A percentile compares a stretch with the other conserved stretches of the same genome.
Conservation (phyloP, 2,888 invertebrate genomes). For the Reticulitermes lucifugus region DNA sequence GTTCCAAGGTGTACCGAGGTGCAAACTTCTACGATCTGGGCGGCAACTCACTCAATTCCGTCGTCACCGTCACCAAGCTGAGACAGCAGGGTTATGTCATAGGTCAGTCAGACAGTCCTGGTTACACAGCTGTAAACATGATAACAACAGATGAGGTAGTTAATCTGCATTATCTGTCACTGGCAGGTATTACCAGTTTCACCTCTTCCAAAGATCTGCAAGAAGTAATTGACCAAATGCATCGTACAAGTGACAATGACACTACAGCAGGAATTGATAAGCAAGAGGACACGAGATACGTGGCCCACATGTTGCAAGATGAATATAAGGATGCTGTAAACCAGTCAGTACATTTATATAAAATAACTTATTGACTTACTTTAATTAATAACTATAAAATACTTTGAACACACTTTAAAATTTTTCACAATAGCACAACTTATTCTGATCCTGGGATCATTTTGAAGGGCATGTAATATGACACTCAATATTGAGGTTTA, state of each 20-base stretch:
- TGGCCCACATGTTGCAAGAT: constrained; percentile 68
- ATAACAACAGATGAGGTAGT: neutral
- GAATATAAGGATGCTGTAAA: constrained; percentile 65
- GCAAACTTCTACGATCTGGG: constrained; percentile 88
- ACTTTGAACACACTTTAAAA: too few relatives aligned
- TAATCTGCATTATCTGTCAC: neutral
- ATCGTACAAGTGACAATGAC: constrained; percentile 49
- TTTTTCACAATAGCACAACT: too few relatives aligned
- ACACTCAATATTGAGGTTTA: too few relatives aligned
- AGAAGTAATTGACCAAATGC: constrained; percentile 75
- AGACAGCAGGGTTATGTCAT: constrained; percentile 83
- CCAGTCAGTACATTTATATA: neutral
- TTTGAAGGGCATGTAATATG: too few relatives aligned
- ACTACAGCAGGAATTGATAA: neutral
- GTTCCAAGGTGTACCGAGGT: constrained; percentile 71
- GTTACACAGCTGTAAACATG: neutral
- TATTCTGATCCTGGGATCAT: too few relatives aligned
- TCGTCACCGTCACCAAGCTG: constrained; percentile 82
- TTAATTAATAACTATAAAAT: too few relatives aligned
- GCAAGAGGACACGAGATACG: constrained; percentile 60
- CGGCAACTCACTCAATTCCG: constrained; percentile 88
- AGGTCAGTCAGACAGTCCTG: constrained; percentile 64
- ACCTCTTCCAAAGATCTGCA: constrained; percentile 77
- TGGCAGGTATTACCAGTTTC: constrained; percentile 80
- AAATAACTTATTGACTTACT: too few relatives aligned